Base-by-base conservation (phyloP, 1,140 invertebrate species). In the Rhyacophila brunnea region DNA sequence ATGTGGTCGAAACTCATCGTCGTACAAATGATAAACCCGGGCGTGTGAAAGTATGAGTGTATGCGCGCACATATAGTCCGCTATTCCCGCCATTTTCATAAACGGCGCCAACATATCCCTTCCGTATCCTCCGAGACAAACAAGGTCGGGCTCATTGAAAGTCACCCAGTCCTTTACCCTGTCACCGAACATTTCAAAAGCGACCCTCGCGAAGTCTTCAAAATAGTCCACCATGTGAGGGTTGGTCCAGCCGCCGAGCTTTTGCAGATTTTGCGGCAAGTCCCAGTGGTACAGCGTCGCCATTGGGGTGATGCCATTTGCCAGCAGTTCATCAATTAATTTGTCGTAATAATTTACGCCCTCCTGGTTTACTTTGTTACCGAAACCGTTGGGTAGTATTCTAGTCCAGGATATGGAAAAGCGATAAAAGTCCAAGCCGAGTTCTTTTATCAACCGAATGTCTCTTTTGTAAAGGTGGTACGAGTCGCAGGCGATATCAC, bases 141-240 rank as follows among this genome's bases (percentile, higher is more conserved):
- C 74, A 42, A 83, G 77, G 66, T 79, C 79, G 0, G 86, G 85
- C 67, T 89, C 86, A 66, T 88, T 88, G 28, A 89, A 79, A 0
- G 88, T 89, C 0, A 83, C 81, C 85, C 87, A 90, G 44, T 75
- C 44, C 48, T 81, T 83, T 0, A 87, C 83, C 58, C 81, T 75
- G 68, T 84, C 80, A 0, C 84, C 85, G 58, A 83, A 85, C 53
- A 74, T 72, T 35, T 79, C 71, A 49, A 85, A 82, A 2, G 83
- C 68, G 6, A 86, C 47, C 18, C 75, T 73, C 0, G 85, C 83
- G 64, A 82, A 88, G 63, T 85, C 81, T n/a, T 70, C 76, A 62
- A 85, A 87, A 63, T 80, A 75, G 0, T 83, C 79, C 11, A 80
- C 77, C 42, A 87, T 78, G 20, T 78, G 60, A 1, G 80, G 78